These are phyloP conservation scores for Hypothenemus hampei DNA, from an alignment of 1,140 invertebrate species.

Conservation along the genomic window DNA sequence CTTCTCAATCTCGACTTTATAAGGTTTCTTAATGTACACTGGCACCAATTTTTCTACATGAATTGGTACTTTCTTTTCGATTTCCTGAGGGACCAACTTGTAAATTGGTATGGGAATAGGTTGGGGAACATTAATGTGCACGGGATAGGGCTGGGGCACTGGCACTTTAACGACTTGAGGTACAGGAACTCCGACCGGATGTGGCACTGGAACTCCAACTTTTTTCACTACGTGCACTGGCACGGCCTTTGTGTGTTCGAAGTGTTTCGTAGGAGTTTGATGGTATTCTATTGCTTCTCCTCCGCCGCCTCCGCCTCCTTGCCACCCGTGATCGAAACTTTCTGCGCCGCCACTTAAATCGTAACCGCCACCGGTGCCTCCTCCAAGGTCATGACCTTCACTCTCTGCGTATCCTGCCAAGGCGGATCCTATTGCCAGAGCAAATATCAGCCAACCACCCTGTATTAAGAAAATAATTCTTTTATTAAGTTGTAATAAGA, in stretches of 20 bases:
- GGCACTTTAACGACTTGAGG: constrained; percentile 69
- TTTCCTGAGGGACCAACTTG: constrained; percentile 58
- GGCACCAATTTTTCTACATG: constrained; percentile 71
- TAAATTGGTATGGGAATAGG: constrained; percentile 69
- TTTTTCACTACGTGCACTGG: constrained; percentile 70
- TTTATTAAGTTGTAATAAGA: not conserved
- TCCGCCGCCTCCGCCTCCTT: constrained; percentile 14
- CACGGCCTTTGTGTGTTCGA: constrained; percentile 62
- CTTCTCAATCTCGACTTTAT: constrained; percentile 71
- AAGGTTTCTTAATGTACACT: constrained; percentile 70
- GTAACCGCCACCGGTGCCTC: constrained; percentile 27
- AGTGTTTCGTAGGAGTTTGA: constrained; percentile 50
- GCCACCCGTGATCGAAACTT: constrained; percentile 25
- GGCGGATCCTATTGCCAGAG: constrained; percentile 31
- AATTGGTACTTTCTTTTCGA: constrained; percentile 71
- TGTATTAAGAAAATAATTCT: constrained; percentile 21
- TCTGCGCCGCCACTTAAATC: constrained; percentile 21
- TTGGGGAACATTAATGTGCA: constrained; percentile 65
- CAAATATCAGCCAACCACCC: constrained; percentile 32
- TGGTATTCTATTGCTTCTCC: constrained; percentile 40
- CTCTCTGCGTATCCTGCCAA: constrained; percentile 35
- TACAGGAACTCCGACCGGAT: constrained; percentile 67
- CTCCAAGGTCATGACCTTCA: constrained; percentile 36
- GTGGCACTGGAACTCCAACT: constrained; percentile 67
- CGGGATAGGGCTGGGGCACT: constrained; percentile 69